Base-by-base conservation (phyloP, 2,888 invertebrate genomes). In the Crioceris asparagi region DNA sequence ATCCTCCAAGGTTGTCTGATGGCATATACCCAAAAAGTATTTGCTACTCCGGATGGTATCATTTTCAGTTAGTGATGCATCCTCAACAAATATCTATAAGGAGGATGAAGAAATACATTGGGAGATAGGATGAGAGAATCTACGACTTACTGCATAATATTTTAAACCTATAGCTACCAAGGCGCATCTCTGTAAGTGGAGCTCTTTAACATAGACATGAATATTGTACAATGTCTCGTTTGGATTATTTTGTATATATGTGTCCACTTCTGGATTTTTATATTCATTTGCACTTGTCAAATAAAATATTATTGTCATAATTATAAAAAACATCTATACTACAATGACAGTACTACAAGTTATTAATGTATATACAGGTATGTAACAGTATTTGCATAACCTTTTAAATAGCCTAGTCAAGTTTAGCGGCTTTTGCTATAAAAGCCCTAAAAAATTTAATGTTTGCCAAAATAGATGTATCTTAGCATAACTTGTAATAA, bases 101-200 rank as follows among this genome's bases (percentile, higher is more conserved):
- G 36, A 23, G 14, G 21, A 27, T 27, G 27, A 27, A 11, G 27
- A 27, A 27, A 27, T 27, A 27, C 12, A 30, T 15, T 29, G 17
- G 17, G 17, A 6, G 21, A 21, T 10, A 21, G 10, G 21, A 21
- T 21, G 21, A 21, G 21, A n/a, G n/a, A n/a, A n/a, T n/a, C n/a
- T n/a, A n/a, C n/a, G n/a, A 49, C 50, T 45, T 36, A 67, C 67
- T 31, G 64, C 64, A 48, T 62, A 67, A 52, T 61, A 65, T 45
- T 60, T 59, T 44, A 68, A 61, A 12, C 68, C 67, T 36, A 68
- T 61, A 47, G 66, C 67, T 10, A 69, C 62, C 37, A 68, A 57
- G 18, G 59, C 63, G 41, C 68, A 68, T 25, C 62, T 62, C 50
- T 69, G 66, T 19, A 68, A 52, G 48, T 67, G 58, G 29, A 69